Conservation (phyloP, 35 echinoderm and acorn worm species). For the Amphiura filiformis region DNA sequence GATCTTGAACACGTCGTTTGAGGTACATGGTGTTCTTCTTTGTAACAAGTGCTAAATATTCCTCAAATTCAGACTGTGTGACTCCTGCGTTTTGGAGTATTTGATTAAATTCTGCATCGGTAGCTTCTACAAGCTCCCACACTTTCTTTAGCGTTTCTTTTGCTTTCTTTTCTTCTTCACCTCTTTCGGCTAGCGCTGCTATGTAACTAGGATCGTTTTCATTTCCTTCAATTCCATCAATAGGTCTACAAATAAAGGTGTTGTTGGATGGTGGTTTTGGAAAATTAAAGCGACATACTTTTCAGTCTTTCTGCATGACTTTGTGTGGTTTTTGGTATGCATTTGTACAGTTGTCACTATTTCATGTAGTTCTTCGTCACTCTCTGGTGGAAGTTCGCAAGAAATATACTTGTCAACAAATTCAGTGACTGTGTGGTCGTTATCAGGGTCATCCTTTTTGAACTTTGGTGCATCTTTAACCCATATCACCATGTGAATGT, state of each 20-base stretch:
- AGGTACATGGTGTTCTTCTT: neutral
- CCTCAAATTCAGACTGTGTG: neutral
- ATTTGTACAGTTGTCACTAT: neutral
- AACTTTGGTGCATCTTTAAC: neutral
- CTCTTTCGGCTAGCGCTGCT: neutral
- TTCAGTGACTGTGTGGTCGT: slow-evolving; percentile 37
- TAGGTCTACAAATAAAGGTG: neutral
- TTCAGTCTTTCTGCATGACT: neutral
- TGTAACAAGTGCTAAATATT: no score
- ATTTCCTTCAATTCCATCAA: neutral
- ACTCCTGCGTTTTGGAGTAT: no score
- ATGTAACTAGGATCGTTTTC: neutral
- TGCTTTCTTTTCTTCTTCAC: slow-evolving; percentile 9
- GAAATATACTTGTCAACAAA: slow-evolving; percentile 73
- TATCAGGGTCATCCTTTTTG: slow-evolving; percentile 25
- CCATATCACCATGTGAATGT: slow-evolving; percentile 45
- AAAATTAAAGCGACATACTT: neutral
- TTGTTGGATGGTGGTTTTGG: neutral
- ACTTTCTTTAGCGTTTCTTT: slow-evolving; percentile 3
- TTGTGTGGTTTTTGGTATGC: neutral
- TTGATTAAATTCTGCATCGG: neutral
- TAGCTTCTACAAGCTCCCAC: neutral
- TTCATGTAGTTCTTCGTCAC: neutral
- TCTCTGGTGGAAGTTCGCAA: slow-evolving; percentile 13
- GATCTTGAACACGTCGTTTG: no score